Conservation (phyloP, 2,113 vertebrate genomes). For the Cyphomyrus plagiostoma region DNA sequence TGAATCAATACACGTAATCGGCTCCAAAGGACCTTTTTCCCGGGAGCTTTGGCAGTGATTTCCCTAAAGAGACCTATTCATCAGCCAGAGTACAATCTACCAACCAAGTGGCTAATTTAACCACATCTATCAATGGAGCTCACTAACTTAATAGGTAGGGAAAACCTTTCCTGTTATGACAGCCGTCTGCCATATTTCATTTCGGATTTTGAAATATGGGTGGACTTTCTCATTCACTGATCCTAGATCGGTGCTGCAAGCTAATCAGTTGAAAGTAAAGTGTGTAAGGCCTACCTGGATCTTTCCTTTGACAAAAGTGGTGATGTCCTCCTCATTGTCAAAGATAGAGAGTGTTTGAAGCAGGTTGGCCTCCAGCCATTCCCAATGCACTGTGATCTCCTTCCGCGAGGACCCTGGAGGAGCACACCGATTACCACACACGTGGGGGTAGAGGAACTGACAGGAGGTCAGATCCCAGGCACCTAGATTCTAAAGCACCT, state of each 20-base stretch:
- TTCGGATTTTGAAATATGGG: not conserved
- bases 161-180: not conserved
- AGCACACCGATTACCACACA: not conserved
- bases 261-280: not conserved
- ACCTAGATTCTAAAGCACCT: not conserved
- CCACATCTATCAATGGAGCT: not conserved
- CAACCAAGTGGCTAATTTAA: not conserved
- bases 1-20: not conserved
- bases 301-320: slow-evolving; percentile 96
- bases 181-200: not conserved
- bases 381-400: slow-evolving; percentile 95
- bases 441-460: not conserved
- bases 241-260: not conserved
- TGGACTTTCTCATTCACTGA: not conserved
- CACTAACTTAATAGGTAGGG: not conserved
- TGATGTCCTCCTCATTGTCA: slow-evolving; percentile 90
- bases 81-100: not conserved
- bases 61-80: not conserved
- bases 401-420: slow-evolving; percentile 80
- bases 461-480: not conserved
- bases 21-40: not conserved
- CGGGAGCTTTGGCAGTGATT: not conserved
- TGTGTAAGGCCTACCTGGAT: slow-evolving; percentile 71
- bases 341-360: slow-evolving; percentile 95
- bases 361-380: slow-evolving; percentile 91